Conservation (phyloP, 1,140 invertebrate genomes). For the Drosophila pseudoobscura region DNA sequence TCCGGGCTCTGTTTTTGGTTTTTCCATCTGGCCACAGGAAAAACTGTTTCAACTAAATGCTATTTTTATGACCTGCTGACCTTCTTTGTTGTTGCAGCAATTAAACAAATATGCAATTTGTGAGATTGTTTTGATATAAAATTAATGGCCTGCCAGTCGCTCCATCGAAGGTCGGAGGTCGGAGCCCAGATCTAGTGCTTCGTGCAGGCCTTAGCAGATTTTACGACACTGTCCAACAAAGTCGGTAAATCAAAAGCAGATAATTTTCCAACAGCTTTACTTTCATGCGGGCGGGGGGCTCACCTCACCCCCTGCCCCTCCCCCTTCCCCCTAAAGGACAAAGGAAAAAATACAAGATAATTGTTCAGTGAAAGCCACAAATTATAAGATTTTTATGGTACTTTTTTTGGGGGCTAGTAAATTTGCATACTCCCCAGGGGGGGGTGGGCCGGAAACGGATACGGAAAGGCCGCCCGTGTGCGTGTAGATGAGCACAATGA, state of each 20-base stretch:
- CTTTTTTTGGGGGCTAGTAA: constrained; percentile 50
- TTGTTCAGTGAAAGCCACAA: constrained; percentile 70
- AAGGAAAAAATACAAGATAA: constrained; percentile 51
- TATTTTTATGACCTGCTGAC: constrained; percentile 15
- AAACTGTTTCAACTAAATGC: constrained; percentile 23
- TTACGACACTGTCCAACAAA: constrained; percentile 57
- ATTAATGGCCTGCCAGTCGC: not conserved
- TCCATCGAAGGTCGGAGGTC: constrained; percentile 19
- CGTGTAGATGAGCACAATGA: constrained; percentile 72
- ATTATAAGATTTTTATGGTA: constrained; percentile 76
- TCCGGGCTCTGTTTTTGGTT: not conserved
- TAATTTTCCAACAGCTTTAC: constrained; percentile 58
- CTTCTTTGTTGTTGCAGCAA: constrained; percentile 17
- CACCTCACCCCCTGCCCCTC: no score
- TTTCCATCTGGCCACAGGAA: constrained; percentile 39
- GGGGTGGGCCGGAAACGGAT: no score
- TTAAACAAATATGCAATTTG: constrained; percentile 58
- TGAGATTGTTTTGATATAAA: constrained; percentile 30
- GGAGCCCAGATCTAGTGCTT: constrained; percentile 20
- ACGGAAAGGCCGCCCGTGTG: constrained; percentile 9
- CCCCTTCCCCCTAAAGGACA: constrained; percentile 2
- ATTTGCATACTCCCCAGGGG: constrained; percentile 75
- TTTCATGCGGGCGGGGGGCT: not conserved
- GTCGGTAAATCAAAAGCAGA: constrained; percentile 75
- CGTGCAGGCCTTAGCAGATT: constrained; percentile 43